Evolutionary conservation across 2,113 vertebrate species (phyloP).

Genomic region (Cryptoleucopteryx plumbea): DNA sequence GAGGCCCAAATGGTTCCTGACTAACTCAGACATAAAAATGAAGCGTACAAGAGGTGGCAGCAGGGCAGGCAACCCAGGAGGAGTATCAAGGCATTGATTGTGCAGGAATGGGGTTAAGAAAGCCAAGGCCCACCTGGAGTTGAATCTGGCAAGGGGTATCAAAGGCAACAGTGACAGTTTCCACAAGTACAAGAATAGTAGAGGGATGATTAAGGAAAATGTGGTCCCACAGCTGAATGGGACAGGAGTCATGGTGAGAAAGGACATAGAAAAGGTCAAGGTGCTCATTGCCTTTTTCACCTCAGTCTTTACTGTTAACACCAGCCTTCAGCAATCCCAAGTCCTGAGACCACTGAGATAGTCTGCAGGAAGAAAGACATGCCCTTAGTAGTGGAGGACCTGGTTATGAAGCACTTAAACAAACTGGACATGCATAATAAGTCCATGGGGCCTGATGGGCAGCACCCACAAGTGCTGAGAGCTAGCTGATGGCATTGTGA

Average conservation of each 20-base stretch:
- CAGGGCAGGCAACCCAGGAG: rapidly evolving
- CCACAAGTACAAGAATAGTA: neutral
- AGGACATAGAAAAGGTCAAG: neutral
- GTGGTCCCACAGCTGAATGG: neutral
- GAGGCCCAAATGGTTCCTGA: neutral
- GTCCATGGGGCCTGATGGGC: too few species aligned
- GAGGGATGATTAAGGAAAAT: neutral
- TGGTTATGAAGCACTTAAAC: neutral
- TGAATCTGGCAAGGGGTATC: neutral
- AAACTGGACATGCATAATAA: neutral
- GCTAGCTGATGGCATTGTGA: neutral
- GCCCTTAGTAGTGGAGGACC: neutral
- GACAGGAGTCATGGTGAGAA: neutral
- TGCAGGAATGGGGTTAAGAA: neutral
- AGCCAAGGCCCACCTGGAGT: neutral
- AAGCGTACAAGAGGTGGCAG: neutral
- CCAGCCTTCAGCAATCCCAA: neutral
- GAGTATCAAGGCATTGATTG: neutral
- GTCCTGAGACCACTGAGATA: neutral
- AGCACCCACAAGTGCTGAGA: neutral
- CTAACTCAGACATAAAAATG: rapidly evolving
- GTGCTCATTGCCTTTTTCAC: neutral
- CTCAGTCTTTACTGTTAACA: neutral
- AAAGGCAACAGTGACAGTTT: neutral
- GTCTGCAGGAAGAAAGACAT: neutral